Evolutionary conservation across 2,888 invertebrate genomes (phyloP), one percentile per base, ranked within the genome.

Genomic region (Coelopa pilipes): DNA sequence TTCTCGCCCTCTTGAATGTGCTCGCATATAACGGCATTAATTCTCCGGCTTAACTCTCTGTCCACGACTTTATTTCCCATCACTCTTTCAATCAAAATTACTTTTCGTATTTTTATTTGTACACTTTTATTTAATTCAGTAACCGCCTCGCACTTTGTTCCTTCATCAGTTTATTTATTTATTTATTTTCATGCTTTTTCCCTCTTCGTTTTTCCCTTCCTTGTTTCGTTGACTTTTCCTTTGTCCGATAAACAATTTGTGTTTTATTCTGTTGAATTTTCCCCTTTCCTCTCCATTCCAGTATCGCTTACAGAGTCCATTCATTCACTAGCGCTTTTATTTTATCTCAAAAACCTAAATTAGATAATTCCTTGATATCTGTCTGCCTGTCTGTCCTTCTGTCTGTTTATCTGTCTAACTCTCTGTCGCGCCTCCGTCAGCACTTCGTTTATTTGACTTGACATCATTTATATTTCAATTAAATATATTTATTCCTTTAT

Each of bases 131-230:
- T 3, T 65, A 1, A 46, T 34, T 34, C 34, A 34, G 7, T 34
- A 2, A 7, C 34, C 34, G 34, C 34, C 34, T 49, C 66, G 9
- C 47, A 15, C 19, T 10, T 49, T 62, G 9, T 12, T 12, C 60
- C 9, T 60, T 21, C 47, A 47, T 9, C 17, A 46, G n/a, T 65
- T 46, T 17, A 9, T 65, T 65, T 15, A 65, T n/a, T 65, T 65
- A 15, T 15, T 55, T 65, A 12, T 46, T 17, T 66, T 66, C n/a
- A 66, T 12, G 46, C 19, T n/a, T 47, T 47, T 66, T 34, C 45
- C 34, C n/a, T 4, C n/a, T n/a, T 62, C 45, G 21, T 15, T 3
- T 12, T n/a, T 53, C 13, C 3, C 13, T 15, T 21, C 49, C n/a
- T 21, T 66, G 19, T 65, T 15, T 50, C 13, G 50, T 11, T 17